Evolutionary conservation across 2,113 vertebrate genomes (phyloP).

Genomic region (Mormyrus iriodes): DNA sequence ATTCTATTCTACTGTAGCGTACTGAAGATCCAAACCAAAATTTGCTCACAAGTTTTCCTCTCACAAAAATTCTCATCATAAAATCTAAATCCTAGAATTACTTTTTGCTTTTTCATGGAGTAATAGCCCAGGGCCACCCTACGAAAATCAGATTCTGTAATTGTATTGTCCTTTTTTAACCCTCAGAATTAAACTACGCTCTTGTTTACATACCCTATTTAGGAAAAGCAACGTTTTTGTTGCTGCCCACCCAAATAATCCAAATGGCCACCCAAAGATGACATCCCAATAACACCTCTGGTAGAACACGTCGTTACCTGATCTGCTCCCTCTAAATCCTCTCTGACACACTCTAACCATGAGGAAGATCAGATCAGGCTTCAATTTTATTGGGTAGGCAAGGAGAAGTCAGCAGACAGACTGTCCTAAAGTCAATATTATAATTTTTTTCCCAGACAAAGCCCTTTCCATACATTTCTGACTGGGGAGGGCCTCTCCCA

Average conservation of each 20-base stretch:
- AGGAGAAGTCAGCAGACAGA: not conserved
- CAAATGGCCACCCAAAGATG: not conserved
- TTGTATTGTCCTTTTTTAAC: not conserved
- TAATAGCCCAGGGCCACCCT: not conserved
- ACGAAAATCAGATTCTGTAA: not conserved
- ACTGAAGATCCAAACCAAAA: no score
- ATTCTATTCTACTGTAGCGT: no score
- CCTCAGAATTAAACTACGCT: not conserved
- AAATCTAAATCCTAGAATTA: not conserved
- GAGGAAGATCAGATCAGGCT: not conserved
- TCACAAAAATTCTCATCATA: no score
- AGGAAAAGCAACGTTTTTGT: not conserved
- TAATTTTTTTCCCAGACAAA: not conserved
- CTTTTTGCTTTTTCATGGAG: not conserved
- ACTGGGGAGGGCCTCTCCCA: not conserved
- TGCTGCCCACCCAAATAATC: not conserved
- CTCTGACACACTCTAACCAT: not conserved
- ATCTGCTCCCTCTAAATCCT: not conserved
- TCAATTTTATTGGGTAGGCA: not conserved
- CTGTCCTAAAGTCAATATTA: not conserved
- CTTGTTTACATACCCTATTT: not conserved
- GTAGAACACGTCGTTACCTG: not conserved
- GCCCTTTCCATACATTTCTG: no score
- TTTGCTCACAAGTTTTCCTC: no score
- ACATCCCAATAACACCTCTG: not conserved